Evolutionary conservation across 2,797 vertebrate species (phyloP).

Genomic region (Gorsachius magnificus): DNA sequence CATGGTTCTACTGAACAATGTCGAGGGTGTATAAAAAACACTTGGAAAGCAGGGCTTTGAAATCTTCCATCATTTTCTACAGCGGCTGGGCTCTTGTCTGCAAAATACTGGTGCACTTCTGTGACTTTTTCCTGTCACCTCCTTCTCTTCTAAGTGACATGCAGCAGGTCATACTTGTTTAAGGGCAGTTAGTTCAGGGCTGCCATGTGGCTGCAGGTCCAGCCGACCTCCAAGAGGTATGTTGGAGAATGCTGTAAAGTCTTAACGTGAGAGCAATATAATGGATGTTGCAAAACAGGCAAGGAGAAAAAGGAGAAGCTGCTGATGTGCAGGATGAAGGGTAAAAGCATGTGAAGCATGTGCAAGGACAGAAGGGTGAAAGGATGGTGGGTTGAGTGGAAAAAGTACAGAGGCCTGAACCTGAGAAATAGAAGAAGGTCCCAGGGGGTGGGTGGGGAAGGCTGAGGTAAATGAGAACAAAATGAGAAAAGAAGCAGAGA

Average conservation of each 20-base stretch:
- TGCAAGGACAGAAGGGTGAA: neutral
- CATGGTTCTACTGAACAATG: neutral
- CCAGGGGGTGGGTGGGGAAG: neutral
- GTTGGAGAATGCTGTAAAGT: neutral
- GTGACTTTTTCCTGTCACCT: neutral
- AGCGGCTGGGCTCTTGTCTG: neutral
- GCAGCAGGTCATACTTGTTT: neutral
- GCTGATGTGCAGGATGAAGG: neutral
- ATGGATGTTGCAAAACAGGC: neutral
- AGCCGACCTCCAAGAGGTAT: neutral
- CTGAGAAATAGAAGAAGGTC: neutral
- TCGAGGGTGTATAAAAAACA: neutral
- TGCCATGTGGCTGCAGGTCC: neutral
- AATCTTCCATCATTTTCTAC: neutral
- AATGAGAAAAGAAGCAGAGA: neutral
- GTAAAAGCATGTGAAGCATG: neutral
- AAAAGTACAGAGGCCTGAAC: neutral
- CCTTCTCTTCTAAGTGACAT: neutral
- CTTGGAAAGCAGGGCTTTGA: neutral
- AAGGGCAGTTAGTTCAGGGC: neutral
- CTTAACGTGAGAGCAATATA: neutral
- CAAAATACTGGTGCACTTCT: neutral
- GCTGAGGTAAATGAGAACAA: neutral
- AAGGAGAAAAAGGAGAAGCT: neutral
- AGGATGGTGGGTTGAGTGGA: neutral